Percentiles rank a stretch among this genome's conserved stretches.
Conservation (phyloP, 2,797 vertebrate species). For the Cossypha dichroa region DNA sequence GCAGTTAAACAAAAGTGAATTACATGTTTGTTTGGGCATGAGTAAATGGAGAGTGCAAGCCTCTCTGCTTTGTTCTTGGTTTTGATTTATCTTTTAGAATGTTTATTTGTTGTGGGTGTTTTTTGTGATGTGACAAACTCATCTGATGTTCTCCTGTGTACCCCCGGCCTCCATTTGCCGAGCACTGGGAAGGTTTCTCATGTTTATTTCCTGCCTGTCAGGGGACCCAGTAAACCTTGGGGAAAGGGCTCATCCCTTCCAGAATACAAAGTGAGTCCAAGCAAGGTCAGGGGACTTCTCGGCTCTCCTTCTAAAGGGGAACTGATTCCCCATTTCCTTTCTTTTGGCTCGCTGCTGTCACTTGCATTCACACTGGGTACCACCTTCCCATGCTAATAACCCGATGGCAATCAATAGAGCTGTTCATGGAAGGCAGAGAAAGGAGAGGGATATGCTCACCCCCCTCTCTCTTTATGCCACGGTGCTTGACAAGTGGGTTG, state of each 20-base stretch:
- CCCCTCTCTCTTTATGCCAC: not conserved
- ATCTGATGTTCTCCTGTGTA: not conserved
- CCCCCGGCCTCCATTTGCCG: not conserved
- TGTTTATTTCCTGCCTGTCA: constrained; percentile 23
- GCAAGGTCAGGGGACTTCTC: constrained; percentile 42
- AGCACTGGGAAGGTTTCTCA: not conserved
- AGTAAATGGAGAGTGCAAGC: not conserved
- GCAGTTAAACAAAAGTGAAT: not conserved
- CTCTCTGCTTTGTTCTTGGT: not conserved
- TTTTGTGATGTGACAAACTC: not conserved
- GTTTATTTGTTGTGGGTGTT: not conserved
- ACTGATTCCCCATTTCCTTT: constrained; percentile 39
- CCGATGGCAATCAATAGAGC: constrained; percentile 48
- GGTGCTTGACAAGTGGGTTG: not conserved
- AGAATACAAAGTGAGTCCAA: constrained; percentile 52
- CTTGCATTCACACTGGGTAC: constrained; percentile 51
- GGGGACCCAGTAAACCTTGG: not conserved
- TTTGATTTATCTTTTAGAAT: not conserved
- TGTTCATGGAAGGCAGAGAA: constrained; percentile 53
- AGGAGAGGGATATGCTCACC: not conserved
- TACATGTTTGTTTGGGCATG: not conserved
- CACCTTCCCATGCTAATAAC: constrained; percentile 69
- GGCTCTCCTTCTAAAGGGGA: constrained; percentile 5
- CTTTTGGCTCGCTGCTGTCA: constrained; percentile 45
- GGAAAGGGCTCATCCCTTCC: not conserved